Evolutionary conservation across 2,797 vertebrate genomes (phyloP).

Genomic region (Gymnothorax reevesii): DNA sequence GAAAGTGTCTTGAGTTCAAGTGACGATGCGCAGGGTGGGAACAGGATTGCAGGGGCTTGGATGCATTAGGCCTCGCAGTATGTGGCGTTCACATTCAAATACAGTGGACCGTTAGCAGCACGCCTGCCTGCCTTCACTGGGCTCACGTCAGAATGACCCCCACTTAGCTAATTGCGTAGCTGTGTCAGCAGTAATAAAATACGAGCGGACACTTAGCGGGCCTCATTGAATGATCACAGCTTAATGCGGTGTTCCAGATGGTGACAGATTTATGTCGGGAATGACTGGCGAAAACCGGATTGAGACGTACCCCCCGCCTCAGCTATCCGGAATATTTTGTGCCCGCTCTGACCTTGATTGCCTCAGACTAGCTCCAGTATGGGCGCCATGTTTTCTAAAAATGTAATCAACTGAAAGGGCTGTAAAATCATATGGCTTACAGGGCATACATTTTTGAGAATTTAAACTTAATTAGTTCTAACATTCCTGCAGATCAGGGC

Average conservation of each 20-base stretch:
- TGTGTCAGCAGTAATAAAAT: conserved; percentile 15
- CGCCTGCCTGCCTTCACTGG: neutral
- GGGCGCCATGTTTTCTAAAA: neutral
- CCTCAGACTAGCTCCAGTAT: neutral
- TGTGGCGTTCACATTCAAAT: neutral
- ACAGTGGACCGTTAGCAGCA: neutral
- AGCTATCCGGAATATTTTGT: neutral
- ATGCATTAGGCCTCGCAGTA: neutral
- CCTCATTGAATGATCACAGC: neutral
- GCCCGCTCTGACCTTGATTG: neutral
- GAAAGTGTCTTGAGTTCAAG: neutral
- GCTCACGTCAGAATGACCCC: neutral
- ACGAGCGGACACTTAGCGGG: conserved; percentile 3
- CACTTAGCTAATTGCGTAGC: conserved; percentile 17
- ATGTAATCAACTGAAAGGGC: neutral
- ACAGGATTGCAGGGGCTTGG: neutral
- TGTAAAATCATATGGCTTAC: neutral
- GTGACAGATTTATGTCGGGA: conserved; percentile 6
- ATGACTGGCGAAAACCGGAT: conserved; percentile 7
- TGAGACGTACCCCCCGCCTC: neutral
- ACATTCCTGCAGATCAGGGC: neutral
- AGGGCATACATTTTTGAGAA: neutral
- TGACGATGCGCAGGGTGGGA: neutral
- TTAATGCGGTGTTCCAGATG: conserved; percentile 2
- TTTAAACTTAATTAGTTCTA: neutral